Conservation (phyloP, 2,888 invertebrate species). For the Pemphredon lugubris region DNA sequence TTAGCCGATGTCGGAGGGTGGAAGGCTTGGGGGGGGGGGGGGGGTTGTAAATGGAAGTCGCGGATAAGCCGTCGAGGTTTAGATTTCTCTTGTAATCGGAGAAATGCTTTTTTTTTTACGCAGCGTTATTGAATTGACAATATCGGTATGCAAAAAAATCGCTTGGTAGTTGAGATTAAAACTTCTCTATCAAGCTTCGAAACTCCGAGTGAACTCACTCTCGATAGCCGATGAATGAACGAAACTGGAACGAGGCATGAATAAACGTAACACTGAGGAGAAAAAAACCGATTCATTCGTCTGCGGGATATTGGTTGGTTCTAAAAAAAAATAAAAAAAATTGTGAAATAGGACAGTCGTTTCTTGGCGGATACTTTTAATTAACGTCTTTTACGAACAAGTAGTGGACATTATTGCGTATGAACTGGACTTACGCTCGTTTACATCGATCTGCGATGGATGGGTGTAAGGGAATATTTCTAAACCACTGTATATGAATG, state of each 20-base stretch:
- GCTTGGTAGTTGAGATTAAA: slow-evolving; percentile 10
- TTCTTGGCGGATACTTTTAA: neutral
- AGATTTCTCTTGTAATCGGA: neutral
- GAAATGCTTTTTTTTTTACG: too few relatives aligned
- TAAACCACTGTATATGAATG: too few relatives aligned
- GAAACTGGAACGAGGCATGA: slow-evolving; percentile 20
- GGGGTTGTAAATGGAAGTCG: too few relatives aligned
- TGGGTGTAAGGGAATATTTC: too few relatives aligned
- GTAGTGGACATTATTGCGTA: too few relatives aligned
- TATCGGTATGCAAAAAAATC: neutral
- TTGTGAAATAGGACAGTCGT: neutral
- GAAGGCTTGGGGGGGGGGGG: neutral
- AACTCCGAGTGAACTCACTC: neutral
- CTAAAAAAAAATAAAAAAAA: neutral
- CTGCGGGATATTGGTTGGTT: neutral
- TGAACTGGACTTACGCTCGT: too few relatives aligned
- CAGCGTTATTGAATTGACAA: neutral
- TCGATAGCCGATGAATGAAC: slow-evolving; percentile 6
- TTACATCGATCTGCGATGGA: too few relatives aligned
- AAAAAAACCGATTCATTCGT: neutral
- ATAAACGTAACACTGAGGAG: neutral
- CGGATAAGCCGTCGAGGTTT: slow-evolving; percentile 7
- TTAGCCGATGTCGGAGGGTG: too few relatives aligned
- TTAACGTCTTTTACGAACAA: too few relatives aligned
- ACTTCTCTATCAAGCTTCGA: slow-evolving; percentile 1